Conservation (phyloP, 1,140 invertebrate genomes). For the Achroia grisella region DNA sequence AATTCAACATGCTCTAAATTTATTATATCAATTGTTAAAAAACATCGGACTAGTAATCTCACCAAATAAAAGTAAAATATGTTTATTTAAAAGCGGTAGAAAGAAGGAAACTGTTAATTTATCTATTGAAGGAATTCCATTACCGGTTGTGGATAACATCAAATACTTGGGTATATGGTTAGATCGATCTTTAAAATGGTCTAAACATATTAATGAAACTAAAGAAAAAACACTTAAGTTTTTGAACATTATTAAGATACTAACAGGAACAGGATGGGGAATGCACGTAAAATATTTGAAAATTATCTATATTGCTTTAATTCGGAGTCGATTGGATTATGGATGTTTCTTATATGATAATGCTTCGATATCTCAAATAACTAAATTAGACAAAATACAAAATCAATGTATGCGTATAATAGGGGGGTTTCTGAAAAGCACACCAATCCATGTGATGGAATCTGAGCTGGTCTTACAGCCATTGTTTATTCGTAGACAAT, state of each 20-base stretch:
- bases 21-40: background rate
- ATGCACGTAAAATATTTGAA: constrained; percentile 11
- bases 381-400: too few species aligned
- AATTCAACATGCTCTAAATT: background rate
- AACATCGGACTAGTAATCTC: constrained; percentile 5
- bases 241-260: constrained; percentile 16
- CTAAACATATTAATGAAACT: constrained; percentile 11
- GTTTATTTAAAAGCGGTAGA: constrained; percentile 8
- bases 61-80: constrained; percentile 6
- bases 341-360: too few species aligned
- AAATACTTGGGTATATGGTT: constrained; percentile 14
- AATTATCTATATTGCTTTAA: constrained; percentile 14
- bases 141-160: background rate
- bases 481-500: too few species aligned
- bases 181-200: constrained; percentile 9
- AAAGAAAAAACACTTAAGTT: constrained; percentile 5
- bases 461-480: too few species aligned
- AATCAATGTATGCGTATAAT: too few species aligned
- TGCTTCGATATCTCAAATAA: too few species aligned
- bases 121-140: background rate
- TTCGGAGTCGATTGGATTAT: too few species aligned
- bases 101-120: background rate
- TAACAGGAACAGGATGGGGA: constrained; percentile 13
- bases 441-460: too few species aligned
- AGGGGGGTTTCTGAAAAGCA: too few species aligned